Conservation (phyloP, 2,113 vertebrate genomes). For the Ceyx margarethae region DNA sequence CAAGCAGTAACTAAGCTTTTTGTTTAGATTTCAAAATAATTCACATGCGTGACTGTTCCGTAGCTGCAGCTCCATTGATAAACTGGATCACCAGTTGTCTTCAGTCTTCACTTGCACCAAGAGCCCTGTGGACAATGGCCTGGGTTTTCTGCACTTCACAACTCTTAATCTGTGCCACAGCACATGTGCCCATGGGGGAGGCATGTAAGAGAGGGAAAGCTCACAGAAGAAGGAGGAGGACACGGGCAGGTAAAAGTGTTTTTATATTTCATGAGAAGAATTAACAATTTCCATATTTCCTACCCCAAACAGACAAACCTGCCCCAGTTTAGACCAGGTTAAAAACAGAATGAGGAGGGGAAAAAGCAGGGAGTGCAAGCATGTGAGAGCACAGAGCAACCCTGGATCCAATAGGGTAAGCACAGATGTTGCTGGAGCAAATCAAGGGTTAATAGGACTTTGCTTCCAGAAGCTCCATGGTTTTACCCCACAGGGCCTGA, state of each 20-base stretch:
- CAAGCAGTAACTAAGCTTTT: background rate
- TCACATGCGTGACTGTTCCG: background rate
- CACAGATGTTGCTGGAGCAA: background rate
- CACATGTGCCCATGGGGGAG: fast-evolving
- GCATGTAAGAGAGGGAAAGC: background rate
- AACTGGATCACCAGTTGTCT: background rate
- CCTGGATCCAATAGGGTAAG: background rate
- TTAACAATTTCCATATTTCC: background rate
- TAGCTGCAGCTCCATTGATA: background rate
- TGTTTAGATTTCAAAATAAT: background rate
- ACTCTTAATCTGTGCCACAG: background rate
- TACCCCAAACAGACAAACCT: background rate
- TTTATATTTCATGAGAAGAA: background rate
- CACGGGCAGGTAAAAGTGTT: background rate
- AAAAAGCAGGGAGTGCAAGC: fast-evolving
- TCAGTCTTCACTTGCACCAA: background rate
- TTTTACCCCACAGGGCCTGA: background rate
- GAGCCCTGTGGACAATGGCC: background rate
- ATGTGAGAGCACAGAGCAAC: background rate
- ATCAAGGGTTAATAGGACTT: background rate
- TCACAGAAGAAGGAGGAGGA: background rate
- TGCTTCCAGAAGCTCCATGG: background rate
- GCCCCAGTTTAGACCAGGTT: background rate
- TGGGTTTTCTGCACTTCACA: background rate
- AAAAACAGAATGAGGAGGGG: background rate